Conservation (phyloP, 2,113 vertebrate genomes). For the Scolopax mira region DNA sequence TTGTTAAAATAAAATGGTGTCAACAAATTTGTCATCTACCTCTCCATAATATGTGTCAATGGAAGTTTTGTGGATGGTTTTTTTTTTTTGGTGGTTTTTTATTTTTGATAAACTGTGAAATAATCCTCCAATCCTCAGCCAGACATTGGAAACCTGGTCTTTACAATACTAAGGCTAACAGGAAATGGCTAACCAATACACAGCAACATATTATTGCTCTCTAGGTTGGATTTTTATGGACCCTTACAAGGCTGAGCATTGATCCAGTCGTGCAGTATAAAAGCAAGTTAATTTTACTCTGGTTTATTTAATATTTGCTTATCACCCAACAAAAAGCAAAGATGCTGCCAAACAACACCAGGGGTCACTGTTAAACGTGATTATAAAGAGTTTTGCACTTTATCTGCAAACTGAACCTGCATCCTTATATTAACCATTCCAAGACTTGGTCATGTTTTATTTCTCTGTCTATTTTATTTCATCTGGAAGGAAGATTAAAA, state of each 20-base stretch:
- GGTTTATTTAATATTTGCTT: neutral
- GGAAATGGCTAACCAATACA: neutral
- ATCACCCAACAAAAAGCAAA: neutral
- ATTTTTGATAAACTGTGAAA: neutral
- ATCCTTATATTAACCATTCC: accelerated
- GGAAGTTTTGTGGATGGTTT: neutral
- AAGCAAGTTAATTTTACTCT: neutral
- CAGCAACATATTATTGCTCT: neutral
- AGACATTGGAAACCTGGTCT: neutral
- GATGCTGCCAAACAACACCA: neutral
- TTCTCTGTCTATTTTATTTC: neutral
- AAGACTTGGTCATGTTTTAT: neutral
- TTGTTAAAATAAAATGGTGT: neutral
- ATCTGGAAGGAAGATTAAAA: neutral
- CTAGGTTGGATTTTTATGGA: neutral
- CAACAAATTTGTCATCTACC: neutral
- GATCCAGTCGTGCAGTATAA: neutral
- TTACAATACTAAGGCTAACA: neutral
- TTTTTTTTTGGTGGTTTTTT: neutral
- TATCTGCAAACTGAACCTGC: neutral
- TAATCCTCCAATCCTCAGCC: neutral
- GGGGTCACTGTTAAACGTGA: slow-evolving; percentile 9
- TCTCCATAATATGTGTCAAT: neutral
- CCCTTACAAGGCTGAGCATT: neutral
- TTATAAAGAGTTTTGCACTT: neutral